Evolutionary conservation across 2,888 invertebrate genomes (phyloP).

Genomic region (Cheilosia scutellata): DNA sequence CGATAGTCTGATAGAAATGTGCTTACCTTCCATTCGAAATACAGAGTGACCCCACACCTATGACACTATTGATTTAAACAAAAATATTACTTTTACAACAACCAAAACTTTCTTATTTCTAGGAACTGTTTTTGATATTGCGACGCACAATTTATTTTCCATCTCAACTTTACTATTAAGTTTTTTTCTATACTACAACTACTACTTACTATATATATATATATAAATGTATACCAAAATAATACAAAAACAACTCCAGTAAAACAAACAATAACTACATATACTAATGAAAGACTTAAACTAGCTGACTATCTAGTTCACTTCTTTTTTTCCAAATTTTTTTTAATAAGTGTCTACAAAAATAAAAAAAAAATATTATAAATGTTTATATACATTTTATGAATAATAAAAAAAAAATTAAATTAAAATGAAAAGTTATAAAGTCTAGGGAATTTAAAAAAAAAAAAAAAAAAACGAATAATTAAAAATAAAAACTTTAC

Average conservation of each 20-base stretch:
- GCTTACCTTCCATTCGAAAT: too few species aligned
- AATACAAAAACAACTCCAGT: not conserved
- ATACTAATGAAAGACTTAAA: constrained; percentile 27
- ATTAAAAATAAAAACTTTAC: constrained; percentile 27
- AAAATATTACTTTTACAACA: not conserved
- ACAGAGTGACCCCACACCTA: too few species aligned
- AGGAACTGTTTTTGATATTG: constrained; percentile 60
- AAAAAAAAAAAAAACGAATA: constrained; percentile 7
- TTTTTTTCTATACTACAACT: constrained; percentile 19
- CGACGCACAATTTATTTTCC: constrained; percentile 66
- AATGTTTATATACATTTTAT: not conserved
- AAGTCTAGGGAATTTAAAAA: constrained; percentile 48
- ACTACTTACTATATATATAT: constrained; percentile 1
- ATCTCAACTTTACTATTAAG: constrained; percentile 14
- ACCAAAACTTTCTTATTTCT: constrained; percentile 18
- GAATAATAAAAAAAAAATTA: constrained; percentile 3
- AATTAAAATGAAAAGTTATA: constrained; percentile 1
- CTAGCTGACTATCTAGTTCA: constrained; percentile 12
- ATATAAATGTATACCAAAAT: constrained; percentile 21
- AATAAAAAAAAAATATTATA: not conserved
- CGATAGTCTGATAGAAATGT: too few species aligned
- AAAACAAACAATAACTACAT: constrained; percentile 19
- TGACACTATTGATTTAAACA: not conserved
- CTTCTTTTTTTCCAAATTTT: constrained; percentile 9
- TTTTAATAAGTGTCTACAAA: constrained; percentile 38